These are phyloP conservation scores for Shargacucullia verbasci DNA, from an alignment of 2,888 invertebrate genomes.

Conservation along the genomic window DNA sequence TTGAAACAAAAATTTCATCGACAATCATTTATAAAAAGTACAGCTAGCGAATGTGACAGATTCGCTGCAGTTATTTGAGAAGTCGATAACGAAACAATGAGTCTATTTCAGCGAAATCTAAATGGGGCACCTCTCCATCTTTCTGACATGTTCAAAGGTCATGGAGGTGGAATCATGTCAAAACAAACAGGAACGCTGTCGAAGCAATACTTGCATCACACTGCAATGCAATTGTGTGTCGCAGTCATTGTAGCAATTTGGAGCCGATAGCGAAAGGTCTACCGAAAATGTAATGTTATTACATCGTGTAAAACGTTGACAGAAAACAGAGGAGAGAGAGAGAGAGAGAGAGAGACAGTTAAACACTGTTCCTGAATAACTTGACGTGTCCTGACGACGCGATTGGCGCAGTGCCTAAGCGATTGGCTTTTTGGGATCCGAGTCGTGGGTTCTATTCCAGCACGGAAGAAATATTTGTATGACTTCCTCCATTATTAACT, in stretches of 20 bases:
- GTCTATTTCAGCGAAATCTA: constrained; percentile 11
- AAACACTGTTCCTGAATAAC: no score
- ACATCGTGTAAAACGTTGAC: not conserved
- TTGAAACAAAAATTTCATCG: no score
- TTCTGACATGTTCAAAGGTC: constrained; percentile 36
- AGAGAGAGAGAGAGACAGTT: no score
- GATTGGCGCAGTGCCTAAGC: no score
- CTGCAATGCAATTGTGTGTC: constrained; percentile 42
- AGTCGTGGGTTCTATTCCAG: no score
- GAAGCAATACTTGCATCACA: constrained; percentile 52
- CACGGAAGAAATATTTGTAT: no score
- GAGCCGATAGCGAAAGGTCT: constrained; percentile 7
- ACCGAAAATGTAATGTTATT: constrained; percentile 1
- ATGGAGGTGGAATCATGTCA: constrained; percentile 46
- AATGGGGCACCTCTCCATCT: constrained; percentile 23
- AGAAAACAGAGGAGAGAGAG: no score
- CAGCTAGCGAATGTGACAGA: not conserved
- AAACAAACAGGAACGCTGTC: constrained; percentile 43
- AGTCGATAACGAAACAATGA: not conserved
- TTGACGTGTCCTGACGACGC: no score
- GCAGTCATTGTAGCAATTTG: constrained; percentile 19
- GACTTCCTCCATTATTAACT: no score
- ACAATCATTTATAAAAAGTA: no score
- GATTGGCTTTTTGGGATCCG: no score
- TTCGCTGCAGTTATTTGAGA: not conserved